Base-by-base conservation (phyloP, 2,113 vertebrate genomes). In the Pitta sordida region DNA sequence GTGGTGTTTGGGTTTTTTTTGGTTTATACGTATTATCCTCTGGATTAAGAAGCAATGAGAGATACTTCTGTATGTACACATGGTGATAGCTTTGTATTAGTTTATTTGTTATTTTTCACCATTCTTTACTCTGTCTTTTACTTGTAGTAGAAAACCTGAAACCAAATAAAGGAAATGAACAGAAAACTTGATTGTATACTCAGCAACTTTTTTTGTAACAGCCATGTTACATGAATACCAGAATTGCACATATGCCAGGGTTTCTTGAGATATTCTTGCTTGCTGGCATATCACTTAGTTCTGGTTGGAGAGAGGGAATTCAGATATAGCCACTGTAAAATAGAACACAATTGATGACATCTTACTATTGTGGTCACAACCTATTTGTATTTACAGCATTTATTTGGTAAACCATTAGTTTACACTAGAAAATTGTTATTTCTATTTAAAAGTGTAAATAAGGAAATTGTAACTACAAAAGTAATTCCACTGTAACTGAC, bases 1-100 rank as follows among this genome's bases (percentile, higher is more conserved):
- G 23, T 49, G 16, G 34, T 3, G 1, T 10, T 49, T 21, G 11
- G n/a, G n/a, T n/a, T n/a, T n/a, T 59, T 22, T 3, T 9, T n/a
- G 48, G 4, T n/a, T 23, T 26, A 6, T 43, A 34, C 63, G 20
- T 21, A 46, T 46, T 46, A 20, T 46, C 44, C 21, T 46, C 44
- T 46, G 44, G 44, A 46, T 21, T 46, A 46, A 46, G 20, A 46
- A 46, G 18, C 23, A n/a, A 3, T 58, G 34, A 53, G 43, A 85
- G 14, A 20, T 24, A 27, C 6, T 63, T 10, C 11, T 46, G 2
- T 18, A 23, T 18, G 9, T 56, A 27, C 2, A 1, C 3, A 3
- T n/a, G 15, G 4, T 67, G 36, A 29, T 68, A 53, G 13, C 15
- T 60, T 65, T 59, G 5, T 4, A 19, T 59, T 68, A 62, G 3